Conservation (phyloP, 2,888 invertebrate species). For the Xylota segnis region DNA sequence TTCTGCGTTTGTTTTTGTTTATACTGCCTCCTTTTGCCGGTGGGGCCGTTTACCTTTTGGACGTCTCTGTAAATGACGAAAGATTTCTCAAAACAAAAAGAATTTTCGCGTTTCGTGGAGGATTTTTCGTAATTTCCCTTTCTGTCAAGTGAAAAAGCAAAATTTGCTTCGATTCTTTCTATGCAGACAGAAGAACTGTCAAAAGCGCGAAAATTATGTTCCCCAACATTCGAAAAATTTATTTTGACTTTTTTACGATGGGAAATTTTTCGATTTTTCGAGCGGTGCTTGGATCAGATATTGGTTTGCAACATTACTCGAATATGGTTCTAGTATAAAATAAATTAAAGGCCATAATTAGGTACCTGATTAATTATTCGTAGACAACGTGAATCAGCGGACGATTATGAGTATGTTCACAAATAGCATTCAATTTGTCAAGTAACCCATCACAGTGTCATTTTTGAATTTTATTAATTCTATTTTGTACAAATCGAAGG, state of each 20-base stretch:
- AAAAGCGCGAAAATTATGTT: conserved; percentile 40
- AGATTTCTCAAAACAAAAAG: conserved; percentile 75
- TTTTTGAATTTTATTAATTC: too few species aligned
- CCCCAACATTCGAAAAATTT: conserved; percentile 25
- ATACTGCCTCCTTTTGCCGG: conserved; percentile 60
- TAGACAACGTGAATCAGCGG: too few species aligned
- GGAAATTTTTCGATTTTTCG: conserved; percentile 6
- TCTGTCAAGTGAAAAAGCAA: conserved; percentile 61
- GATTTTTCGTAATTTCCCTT: conserved; percentile 76
- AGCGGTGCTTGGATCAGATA: conserved; percentile 7
- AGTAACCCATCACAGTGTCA: too few species aligned
- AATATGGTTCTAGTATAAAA: not conserved
- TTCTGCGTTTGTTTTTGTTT: conserved; percentile 73
- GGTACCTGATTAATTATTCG: too few species aligned
- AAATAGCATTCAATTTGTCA: too few species aligned
- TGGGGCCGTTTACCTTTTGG: conserved; percentile 69
- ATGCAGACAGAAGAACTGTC: conserved; percentile 49
- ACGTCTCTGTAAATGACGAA: conserved; percentile 71
- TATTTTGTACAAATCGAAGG: too few species aligned
- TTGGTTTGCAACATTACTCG: not conserved
- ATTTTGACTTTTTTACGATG: conserved; percentile 20
- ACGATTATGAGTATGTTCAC: too few species aligned
- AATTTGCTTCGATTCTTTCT: conserved; percentile 30
- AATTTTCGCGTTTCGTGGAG: conserved; percentile 68
- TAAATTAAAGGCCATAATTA: not conserved